Base-by-base conservation (phyloP, 2,113 vertebrate species). In the Scomber japonicus region DNA sequence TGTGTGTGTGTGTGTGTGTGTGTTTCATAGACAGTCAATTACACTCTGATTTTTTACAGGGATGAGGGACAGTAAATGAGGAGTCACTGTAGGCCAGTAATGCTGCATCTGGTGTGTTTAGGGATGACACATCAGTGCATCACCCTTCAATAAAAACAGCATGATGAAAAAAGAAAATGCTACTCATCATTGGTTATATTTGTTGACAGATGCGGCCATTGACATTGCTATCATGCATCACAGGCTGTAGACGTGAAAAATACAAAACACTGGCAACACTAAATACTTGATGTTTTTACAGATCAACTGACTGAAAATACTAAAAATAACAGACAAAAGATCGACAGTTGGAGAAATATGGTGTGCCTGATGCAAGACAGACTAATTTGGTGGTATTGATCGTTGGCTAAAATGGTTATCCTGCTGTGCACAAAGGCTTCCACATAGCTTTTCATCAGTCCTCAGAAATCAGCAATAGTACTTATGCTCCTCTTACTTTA, bases 1-100 rank as follows among this genome's bases (percentile, higher is more conserved):
- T 45, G 11, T 27, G 2, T 27, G 24, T 27, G 2, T 27, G 24
- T 45, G 11, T 30, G 4, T 49, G 50, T 51, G 54, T 48, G 15
- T 63, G 11, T 53, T n/a, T 11, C 30, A n/a, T 7, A 46, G 21
- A 75, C 21, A 21, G 21, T 60, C 24, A 31, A 53, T 66, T 67
- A 19, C 54, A 68, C 46, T 56, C n/a, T 64, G 63, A 81, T 63
- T 48, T 63, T 70, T 66, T 21, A 59, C 8, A 71, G 30, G 17
- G 31, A 61, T 17, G 54, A 64, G 16, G 8, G 44, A 67, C 17
- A 12, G 24, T 12, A 51, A 65, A 59, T 49, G 53, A 57, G 3
- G 31, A 81, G 40, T 51, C 31, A 46, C n/a, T 63, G 45, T n/a
- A 67, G 27, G 45, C 57, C 13, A 21, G 49, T 57, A 48, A 56